Evolutionary conservation across 2,113 vertebrate species (phyloP).

Genomic region (Cyanocitta stelleri): DNA sequence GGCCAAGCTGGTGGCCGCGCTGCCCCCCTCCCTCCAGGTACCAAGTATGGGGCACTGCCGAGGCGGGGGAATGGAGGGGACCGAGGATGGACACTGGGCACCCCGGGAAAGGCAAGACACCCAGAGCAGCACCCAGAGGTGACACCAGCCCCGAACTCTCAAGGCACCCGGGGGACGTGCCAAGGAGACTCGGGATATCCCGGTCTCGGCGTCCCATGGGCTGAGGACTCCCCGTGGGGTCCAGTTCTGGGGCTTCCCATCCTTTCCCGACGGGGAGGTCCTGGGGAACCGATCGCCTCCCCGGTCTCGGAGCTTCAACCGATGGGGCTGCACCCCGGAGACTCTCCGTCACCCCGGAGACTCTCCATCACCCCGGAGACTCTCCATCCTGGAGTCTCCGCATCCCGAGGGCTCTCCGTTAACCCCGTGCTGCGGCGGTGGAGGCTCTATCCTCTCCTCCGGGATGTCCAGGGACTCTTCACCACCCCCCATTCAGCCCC

Average conservation of each 20-base stretch:
- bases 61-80: background rate
- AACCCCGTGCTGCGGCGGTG: background rate
- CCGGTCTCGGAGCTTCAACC: background rate
- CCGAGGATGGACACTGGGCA: background rate
- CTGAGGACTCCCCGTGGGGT: background rate
- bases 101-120: background rate
- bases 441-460: background rate
- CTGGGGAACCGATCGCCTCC: background rate
- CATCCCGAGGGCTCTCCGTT: background rate
- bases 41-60: background rate
- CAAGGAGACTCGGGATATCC: background rate
- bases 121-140: background rate
- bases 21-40: background rate
- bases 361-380: background rate
- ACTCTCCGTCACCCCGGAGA: background rate
- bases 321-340: background rate
- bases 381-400: background rate
- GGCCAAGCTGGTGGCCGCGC: fast-evolving
- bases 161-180: background rate
- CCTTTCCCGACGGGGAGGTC: background rate
- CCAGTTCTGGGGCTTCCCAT: background rate
- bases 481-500: background rate
- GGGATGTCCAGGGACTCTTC: background rate
- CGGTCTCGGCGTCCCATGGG: background rate
- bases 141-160: background rate